Evolutionary conservation across 2,113 vertebrate species (phyloP).

Genomic region (Cynocephalus volans): DNA sequence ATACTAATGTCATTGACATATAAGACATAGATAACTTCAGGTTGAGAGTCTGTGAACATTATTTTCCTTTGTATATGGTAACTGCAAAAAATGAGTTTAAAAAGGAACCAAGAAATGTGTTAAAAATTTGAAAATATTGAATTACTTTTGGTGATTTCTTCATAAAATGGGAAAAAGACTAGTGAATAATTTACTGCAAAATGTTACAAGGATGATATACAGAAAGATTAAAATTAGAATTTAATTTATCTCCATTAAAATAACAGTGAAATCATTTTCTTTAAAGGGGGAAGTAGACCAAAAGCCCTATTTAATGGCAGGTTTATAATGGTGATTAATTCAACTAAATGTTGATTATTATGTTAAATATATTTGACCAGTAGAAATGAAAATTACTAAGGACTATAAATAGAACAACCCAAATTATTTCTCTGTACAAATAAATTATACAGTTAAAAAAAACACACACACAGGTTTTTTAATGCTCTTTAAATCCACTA

Average conservation of each 20-base stretch:
- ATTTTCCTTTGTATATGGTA: not conserved
- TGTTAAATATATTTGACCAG: not conserved
- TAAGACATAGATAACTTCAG: not conserved
- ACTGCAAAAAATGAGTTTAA: not conserved
- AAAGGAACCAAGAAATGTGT: not conserved
- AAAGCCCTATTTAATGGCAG: not conserved
- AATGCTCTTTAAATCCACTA: not conserved
- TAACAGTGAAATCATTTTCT: not conserved
- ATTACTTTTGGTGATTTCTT: not conserved
- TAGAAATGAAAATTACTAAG: not conserved
- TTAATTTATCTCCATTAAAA: not conserved
- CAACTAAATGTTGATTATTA: not conserved
- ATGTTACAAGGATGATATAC: not conserved
- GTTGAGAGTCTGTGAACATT: constrained; percentile 51
- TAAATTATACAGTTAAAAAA: constrained; percentile 81
- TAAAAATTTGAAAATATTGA: not conserved
- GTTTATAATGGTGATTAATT: not conserved
- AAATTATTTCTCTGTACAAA: constrained; percentile 83
- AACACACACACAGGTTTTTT: constrained; percentile 82
- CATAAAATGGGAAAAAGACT: not conserved
- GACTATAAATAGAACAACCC: constrained; percentile 63
- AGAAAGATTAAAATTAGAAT: not conserved
- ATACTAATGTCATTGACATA: not conserved
- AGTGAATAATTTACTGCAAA: not conserved
- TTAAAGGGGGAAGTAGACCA: not conserved